Evolutionary conservation across 2,797 vertebrate genomes (phyloP).

Genomic region (Allobates femoralis): DNA sequence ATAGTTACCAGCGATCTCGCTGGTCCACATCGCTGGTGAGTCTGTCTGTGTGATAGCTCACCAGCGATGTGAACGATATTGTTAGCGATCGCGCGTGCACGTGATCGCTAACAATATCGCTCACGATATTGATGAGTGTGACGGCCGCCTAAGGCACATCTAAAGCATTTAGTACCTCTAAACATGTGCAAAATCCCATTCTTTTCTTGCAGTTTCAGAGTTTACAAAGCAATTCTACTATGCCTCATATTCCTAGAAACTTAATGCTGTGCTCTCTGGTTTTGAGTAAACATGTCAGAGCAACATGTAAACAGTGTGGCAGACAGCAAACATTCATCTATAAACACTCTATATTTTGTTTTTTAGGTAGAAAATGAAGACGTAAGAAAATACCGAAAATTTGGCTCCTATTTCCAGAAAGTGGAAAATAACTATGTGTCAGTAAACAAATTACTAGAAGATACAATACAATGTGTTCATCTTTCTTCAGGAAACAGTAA

Average conservation of each 20-base stretch:
- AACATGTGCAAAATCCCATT: slow-evolving; percentile 1
- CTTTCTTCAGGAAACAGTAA: background rate
- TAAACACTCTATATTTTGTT: slow-evolving; percentile 54
- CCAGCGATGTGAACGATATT: too few species aligned
- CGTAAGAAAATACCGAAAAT: slow-evolving; percentile 46
- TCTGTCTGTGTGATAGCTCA: too few species aligned
- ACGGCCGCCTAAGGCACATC: background rate
- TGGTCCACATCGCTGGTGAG: too few species aligned
- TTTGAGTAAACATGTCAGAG: slow-evolving; percentile 59
- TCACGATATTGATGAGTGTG: too few species aligned
- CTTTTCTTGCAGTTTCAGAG: slow-evolving; percentile 34
- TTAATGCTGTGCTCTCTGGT: slow-evolving; percentile 44
- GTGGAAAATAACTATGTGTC: slow-evolving; percentile 49
- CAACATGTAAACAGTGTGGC: slow-evolving; percentile 54
- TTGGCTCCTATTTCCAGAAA: slow-evolving; percentile 44
- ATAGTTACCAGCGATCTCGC: too few species aligned
- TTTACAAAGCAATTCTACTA: slow-evolving; percentile 55
- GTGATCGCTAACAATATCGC: too few species aligned
- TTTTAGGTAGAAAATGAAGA: slow-evolving; percentile 53
- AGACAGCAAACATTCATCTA: slow-evolving; percentile 56
- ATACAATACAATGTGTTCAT: slow-evolving; percentile 39
- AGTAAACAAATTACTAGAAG: slow-evolving; percentile 52
- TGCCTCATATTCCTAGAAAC: slow-evolving; percentile 52
- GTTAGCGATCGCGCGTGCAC: too few species aligned
- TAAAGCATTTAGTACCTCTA: background rate